Conservation (phyloP, 1,140 invertebrate genomes). For the Habropoda laboriosa region DNA sequence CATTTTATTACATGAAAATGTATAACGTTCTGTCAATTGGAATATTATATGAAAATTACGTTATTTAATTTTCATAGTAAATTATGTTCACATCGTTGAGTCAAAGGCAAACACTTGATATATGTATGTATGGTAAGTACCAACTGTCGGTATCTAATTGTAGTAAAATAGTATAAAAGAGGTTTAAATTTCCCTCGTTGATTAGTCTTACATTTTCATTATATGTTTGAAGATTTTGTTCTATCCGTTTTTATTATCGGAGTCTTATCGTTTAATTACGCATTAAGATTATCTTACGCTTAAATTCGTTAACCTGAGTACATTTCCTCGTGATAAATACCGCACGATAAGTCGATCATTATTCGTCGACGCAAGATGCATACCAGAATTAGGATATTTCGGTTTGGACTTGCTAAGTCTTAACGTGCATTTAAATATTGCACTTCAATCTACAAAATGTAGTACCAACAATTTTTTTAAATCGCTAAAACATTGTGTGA, state of each 20-base stretch:
- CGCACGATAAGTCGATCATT: conserved; percentile 17
- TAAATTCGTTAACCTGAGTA: conserved; percentile 43
- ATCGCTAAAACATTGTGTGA: conserved; percentile 7
- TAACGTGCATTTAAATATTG: conserved; percentile 30
- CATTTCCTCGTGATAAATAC: neutral
- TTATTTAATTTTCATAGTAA: conserved; percentile 6
- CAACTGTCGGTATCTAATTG: conserved; percentile 36
- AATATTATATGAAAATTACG: conserved; percentile 52
- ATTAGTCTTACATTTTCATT: conserved; percentile 16
- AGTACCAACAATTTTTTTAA: conserved; percentile 6
- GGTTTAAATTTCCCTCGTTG: conserved; percentile 21
- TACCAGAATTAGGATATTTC: conserved; percentile 14
- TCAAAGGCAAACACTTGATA: conserved; percentile 47
- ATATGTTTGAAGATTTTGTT: neutral
- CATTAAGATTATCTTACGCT: conserved; percentile 11
- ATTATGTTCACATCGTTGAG: conserved; percentile 29
- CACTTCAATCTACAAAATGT: conserved; percentile 19
- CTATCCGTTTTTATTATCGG: conserved; percentile 25
- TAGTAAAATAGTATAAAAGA: conserved; percentile 64
- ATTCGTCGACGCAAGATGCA: conserved; percentile 13
- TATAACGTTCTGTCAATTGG: conserved; percentile 49
- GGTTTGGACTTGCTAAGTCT: conserved; percentile 13
- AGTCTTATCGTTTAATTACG: neutral
- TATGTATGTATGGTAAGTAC: conserved; percentile 13
- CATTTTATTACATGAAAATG: conserved; percentile 63